Evolutionary conservation across 2,113 vertebrate species (phyloP).

Genomic region (Tachycineta bicolor): DNA sequence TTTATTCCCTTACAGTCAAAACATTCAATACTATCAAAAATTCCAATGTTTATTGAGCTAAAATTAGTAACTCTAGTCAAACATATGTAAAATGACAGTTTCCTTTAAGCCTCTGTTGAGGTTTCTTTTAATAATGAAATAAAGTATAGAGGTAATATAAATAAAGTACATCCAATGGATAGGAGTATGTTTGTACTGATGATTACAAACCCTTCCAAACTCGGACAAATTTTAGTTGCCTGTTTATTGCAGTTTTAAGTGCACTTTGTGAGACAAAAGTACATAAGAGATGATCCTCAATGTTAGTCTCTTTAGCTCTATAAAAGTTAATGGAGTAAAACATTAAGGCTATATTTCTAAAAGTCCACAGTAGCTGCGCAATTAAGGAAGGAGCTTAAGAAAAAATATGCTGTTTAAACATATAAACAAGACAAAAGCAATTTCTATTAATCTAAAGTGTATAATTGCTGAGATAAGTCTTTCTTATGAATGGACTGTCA

Average conservation of each 20-base stretch:
- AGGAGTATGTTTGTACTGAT: background rate
- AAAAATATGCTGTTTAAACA: background rate
- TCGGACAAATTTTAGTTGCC: background rate
- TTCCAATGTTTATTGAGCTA: background rate
- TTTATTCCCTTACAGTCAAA: background rate
- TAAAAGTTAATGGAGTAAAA: conserved; percentile 26
- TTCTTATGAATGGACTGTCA: background rate
- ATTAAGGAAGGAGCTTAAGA: background rate
- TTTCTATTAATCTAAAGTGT: background rate
- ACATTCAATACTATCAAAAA: background rate
- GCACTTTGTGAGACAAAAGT: background rate
- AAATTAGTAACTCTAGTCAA: background rate
- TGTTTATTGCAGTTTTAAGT: background rate
- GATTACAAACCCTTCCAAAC: background rate
- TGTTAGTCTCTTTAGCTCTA: background rate
- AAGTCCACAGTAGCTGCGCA: background rate
- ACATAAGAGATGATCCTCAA: background rate
- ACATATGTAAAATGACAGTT: background rate
- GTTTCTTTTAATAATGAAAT: background rate
- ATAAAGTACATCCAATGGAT: background rate
- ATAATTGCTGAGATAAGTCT: background rate
- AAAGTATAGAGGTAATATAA: background rate
- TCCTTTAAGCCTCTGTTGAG: background rate
- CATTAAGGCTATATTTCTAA: background rate
- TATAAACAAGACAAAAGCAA: background rate